Conservation (phyloP, 1,140 invertebrate species). For the Drosophila willistoni region DNA sequence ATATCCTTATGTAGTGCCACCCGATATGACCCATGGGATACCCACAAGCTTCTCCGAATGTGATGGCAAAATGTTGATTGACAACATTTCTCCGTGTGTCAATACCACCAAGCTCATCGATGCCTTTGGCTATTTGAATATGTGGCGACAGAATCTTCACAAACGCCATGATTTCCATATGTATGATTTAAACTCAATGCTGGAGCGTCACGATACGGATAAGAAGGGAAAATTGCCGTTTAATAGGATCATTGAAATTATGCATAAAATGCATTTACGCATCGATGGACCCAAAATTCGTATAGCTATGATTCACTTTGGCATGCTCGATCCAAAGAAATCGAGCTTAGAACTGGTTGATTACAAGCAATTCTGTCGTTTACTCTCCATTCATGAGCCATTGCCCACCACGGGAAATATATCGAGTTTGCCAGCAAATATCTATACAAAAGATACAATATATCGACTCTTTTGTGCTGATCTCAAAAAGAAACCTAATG, state of each 20-base stretch:
- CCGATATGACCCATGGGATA: slow-evolving; percentile 41
- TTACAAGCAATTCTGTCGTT: slow-evolving; percentile 49
- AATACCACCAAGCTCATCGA: slow-evolving; percentile 33
- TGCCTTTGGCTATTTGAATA: slow-evolving; percentile 56
- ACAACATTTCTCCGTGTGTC: slow-evolving; percentile 40
- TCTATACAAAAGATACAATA: slow-evolving; percentile 53
- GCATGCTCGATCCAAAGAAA: slow-evolving; percentile 50
- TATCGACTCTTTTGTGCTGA: slow-evolving; percentile 65
- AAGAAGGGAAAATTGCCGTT: slow-evolving; percentile 41
- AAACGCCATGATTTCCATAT: slow-evolving; percentile 51
- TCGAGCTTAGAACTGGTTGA: slow-evolving; percentile 53
- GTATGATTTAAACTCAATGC: slow-evolving; percentile 36
- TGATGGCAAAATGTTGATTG: slow-evolving; percentile 52
- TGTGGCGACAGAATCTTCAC: slow-evolving; percentile 48
- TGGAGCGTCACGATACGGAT: slow-evolving; percentile 53
- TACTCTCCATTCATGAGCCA: slow-evolving; percentile 53
- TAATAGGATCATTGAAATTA: slow-evolving; percentile 40
- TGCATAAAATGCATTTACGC: slow-evolving; percentile 39
- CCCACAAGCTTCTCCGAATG: slow-evolving; percentile 9
- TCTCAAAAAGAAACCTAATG: slow-evolving; percentile 30
- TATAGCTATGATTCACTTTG: slow-evolving; percentile 39
- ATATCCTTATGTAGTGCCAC: slow-evolving; percentile 47
- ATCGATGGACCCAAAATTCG: slow-evolving; percentile 53
- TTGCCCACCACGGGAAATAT: slow-evolving; percentile 53
- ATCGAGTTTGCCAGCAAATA: slow-evolving; percentile 25